These are phyloP conservation scores for Pampusana beccarii DNA, from an alignment of 2,113 vertebrate genomes.

Conservation along the genomic window DNA sequence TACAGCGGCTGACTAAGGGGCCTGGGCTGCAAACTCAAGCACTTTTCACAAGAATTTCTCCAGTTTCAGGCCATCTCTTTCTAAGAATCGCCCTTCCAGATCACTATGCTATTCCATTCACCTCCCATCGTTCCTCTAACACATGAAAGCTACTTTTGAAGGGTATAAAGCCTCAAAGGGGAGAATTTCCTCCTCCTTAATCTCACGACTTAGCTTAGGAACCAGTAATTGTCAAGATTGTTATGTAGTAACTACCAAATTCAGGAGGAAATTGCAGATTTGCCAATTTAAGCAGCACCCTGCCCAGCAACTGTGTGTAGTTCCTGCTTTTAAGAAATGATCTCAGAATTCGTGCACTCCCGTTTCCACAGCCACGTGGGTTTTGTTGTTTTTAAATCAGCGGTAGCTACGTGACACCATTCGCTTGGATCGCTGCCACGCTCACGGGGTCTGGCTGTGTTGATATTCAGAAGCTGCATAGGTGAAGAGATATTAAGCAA, in stretches of 20 bases:
- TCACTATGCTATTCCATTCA: background rate
- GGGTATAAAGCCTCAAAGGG: background rate
- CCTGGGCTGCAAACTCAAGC: background rate
- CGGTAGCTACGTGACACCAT: slow-evolving; percentile 6
- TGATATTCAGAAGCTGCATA: background rate
- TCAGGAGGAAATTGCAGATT: background rate
- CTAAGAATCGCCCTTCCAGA: background rate
- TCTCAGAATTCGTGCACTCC: background rate
- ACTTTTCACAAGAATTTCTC: background rate
- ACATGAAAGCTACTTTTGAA: background rate
- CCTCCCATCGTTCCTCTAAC: background rate
- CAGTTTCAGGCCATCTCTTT: background rate
- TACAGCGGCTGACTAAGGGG: background rate
- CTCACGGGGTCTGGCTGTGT: background rate
- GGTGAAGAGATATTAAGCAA: background rate
- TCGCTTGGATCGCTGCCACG: background rate
- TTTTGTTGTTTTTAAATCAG: background rate
- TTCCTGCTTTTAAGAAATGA: slow-evolving; percentile 32
- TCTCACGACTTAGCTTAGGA: background rate
- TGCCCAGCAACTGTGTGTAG: slow-evolving; percentile 26
- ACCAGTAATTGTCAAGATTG: background rate
- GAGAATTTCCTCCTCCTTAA: background rate
- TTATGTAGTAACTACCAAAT: background rate
- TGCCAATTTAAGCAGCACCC: slow-evolving; percentile 23
- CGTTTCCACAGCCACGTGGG: background rate